Conservation (phyloP, 1,140 invertebrate species). For the Cydia strobilella region DNA sequence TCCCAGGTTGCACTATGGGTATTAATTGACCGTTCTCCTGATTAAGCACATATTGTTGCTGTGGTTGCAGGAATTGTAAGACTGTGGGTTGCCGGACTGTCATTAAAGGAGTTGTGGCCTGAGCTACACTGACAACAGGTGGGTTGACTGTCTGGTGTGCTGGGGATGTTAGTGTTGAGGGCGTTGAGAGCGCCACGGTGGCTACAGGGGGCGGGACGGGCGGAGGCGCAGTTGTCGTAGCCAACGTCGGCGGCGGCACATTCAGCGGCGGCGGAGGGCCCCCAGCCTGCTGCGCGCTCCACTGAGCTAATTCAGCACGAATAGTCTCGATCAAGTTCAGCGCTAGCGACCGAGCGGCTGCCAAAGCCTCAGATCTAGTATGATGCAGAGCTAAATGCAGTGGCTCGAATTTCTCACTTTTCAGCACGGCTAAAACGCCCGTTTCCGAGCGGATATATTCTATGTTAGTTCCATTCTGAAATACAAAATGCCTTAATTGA, state of each 20-base stretch:
- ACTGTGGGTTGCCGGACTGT: conserved; percentile 72
- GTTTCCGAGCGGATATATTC: conserved; percentile 89
- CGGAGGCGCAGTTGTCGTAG: conserved; percentile 61
- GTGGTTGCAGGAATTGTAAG: conserved; percentile 61
- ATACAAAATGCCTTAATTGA: conserved; percentile 38
- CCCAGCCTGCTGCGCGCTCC: conserved; percentile 71
- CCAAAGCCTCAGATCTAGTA: conserved; percentile 84
- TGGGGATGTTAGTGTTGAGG: conserved; percentile 54
- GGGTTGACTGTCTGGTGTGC: conserved; percentile 61
- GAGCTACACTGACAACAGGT: conserved; percentile 69
- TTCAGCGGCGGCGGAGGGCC: conserved; percentile 66
- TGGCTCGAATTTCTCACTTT: conserved; percentile 90
- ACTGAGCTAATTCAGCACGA: conserved; percentile 86
- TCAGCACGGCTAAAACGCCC: conserved; percentile 86
- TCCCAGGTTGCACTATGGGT: conserved; percentile 72
- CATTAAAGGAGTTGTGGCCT: conserved; percentile 67
- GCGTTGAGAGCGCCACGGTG: conserved; percentile 57
- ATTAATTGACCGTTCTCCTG: conserved; percentile 74
- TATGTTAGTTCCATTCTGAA: conserved; percentile 85
- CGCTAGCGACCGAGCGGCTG: conserved; percentile 87
- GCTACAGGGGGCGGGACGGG: conserved; percentile 59
- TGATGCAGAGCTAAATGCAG: conserved; percentile 90
- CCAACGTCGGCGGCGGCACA: conserved; percentile 65
- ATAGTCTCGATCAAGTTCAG: conserved; percentile 91
- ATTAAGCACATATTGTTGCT: conserved; percentile 74